Percentiles rank a stretch among this genome's conserved stretches.
phyloP scores from a whole-genome alignment of 2,113 vertebrate species.

The Megaceryle torquata region DNA sequence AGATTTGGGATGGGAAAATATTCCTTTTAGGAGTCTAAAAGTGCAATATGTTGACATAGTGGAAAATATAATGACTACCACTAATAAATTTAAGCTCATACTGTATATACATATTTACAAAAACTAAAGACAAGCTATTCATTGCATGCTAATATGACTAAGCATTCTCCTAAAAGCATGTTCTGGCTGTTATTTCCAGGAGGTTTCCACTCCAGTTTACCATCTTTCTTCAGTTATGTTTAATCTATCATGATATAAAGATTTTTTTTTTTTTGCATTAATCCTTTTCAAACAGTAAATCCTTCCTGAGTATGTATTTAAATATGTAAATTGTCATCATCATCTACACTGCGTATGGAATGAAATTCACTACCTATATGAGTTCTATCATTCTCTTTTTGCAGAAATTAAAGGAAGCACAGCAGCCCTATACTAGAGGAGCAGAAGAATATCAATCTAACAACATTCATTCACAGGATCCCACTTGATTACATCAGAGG shows the following conservation, averaged over 20 bases:
- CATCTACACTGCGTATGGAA: neutral
- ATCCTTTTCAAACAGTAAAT: neutral
- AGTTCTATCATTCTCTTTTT: neutral
- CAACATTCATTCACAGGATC: neutral
- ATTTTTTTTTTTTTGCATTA: neutral
- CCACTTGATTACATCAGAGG: neutral
- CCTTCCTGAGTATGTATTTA: neutral
- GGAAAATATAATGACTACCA: slow-evolving; percentile 78
- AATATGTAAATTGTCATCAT: neutral
- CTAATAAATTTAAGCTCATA: slow-evolving; percentile 60
- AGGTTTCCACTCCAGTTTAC: neutral
- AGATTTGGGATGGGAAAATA: slow-evolving; percentile 81
- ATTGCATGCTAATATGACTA: slow-evolving; percentile 24
- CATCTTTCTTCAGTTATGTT: neutral
- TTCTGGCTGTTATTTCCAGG: neutral
- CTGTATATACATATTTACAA: slow-evolving; percentile 33
- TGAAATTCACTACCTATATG: neutral
- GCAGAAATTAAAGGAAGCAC: neutral
- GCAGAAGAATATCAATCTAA: neutral
- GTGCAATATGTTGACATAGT: slow-evolving; percentile 78
- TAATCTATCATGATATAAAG: neutral
- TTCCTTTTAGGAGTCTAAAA: slow-evolving; percentile 84
- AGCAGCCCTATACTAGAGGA: neutral
- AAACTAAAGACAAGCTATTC: slow-evolving; percentile 30
- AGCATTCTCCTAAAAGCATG: slow-evolving; percentile 29